Conservation (phyloP, 53 echinoderm and acorn worm genomes). For the Paracentrotus lividus region DNA sequence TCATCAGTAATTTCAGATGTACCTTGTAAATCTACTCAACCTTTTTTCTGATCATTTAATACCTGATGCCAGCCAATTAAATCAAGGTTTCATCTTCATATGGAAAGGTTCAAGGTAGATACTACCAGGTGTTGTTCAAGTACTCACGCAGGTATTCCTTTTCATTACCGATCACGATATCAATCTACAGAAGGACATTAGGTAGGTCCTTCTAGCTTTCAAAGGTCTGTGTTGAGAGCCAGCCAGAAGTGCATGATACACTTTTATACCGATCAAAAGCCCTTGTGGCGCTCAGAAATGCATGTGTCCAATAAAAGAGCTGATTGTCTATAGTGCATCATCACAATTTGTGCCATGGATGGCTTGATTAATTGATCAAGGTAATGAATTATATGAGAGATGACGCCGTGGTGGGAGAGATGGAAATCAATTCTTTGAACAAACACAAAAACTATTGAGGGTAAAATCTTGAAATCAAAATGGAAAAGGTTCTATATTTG, state of each 20-base stretch:
- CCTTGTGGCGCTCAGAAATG: no score
- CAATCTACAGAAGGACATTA: neutral
- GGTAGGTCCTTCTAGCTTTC: no score
- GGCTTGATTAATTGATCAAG: neutral
- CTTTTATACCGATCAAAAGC: no score
- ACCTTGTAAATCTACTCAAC: neutral
- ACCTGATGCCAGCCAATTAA: neutral
- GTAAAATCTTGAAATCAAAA: neutral
- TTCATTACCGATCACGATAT: neutral
- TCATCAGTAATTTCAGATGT: neutral
- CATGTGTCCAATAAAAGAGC: no score
- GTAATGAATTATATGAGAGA: neutral
- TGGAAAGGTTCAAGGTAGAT: constrained; percentile 34
- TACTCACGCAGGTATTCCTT: neutral
- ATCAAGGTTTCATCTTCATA: neutral
- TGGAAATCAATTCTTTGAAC: neutral
- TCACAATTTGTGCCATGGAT: neutral
- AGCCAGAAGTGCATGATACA: no score
- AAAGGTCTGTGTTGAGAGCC: no score
- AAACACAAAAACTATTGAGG: neutral
- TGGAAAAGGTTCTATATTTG: neutral
- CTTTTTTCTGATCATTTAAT: neutral
- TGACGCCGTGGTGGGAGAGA: no score
- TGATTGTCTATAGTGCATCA: neutral
- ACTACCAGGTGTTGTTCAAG: constrained; percentile 12